Base-by-base conservation (phyloP, 2,113 vertebrate genomes). In the Saccopteryx leptura region DNA sequence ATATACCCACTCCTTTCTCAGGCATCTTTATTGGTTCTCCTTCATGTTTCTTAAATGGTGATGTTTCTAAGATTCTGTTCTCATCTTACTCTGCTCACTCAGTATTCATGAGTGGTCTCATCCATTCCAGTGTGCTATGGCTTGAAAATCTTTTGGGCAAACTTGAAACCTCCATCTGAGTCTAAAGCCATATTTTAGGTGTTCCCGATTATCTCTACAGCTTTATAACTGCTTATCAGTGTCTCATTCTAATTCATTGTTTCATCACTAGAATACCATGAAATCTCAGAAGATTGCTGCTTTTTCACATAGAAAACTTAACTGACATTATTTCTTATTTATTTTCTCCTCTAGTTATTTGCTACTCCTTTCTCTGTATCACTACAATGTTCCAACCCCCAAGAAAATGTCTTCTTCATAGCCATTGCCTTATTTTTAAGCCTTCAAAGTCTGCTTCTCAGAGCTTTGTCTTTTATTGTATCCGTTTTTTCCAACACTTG, bases 221-320 rank as follows among this genome's bases (percentile, higher is more conserved):
- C 12, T 66, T 9, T 61, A 4, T 46, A 48, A 58, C 24, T 85
- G 63, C 8, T 61, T 83, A 2, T 26, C 13, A 8, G 4, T 71
- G 7, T 65, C 50, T 78, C n/a, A 28, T 63, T 88, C 9, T 75
- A 56, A 88, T 18, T 3, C 9, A 10, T 52, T 52, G 75, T 72
- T 65, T 69, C 9, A 21, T 87, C n/a, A 65, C 11, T 61, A 79
- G 28, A 87, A 6, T 66, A 48, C 48, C 23, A 13, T 50, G 83
- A 90, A 84, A 66, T 79, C 56, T 83, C 23, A 50, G 65, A 60
- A 90, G 76, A 46, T 69, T 82, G 39, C 85, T 76, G 12, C 65
- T 39, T 93, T 96, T 86, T 90, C 63, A 72, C 39, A 52, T 88
- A 74, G 54, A 74, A 74, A 88, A 76, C 46, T 82, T 90, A 4